Evolutionary conservation across 2,113 vertebrate genomes (phyloP).

Genomic region (Sorex araneus): DNA sequence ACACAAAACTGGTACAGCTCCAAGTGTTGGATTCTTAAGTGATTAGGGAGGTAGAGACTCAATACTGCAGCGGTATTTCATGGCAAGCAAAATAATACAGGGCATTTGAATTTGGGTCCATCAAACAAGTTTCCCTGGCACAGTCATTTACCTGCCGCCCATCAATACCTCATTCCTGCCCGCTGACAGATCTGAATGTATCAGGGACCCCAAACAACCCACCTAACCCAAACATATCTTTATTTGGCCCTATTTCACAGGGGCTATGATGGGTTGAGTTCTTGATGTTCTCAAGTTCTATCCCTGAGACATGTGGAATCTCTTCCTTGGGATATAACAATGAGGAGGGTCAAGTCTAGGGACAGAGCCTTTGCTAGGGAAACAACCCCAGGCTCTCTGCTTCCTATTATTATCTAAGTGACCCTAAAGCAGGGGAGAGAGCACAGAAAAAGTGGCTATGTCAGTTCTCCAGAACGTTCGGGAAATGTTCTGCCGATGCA

Average conservation of each 20-base stretch:
- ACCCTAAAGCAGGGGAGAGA: constrained; percentile 1
- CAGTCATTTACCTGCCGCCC: too few species aligned
- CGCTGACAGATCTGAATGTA: too few species aligned
- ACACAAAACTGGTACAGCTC: too few species aligned
- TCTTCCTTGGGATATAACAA: neutral
- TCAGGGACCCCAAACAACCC: too few species aligned
- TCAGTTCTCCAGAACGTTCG: constrained; percentile 14
- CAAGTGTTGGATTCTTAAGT: too few species aligned
- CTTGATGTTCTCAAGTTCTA: neutral
- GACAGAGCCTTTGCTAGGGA: neutral
- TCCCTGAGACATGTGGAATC: neutral
- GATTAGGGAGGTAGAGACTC: too few species aligned
- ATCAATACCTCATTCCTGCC: too few species aligned
- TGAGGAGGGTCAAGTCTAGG: neutral
- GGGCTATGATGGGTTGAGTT: neutral
- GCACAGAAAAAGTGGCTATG: neutral
- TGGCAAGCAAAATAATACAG: too few species aligned
- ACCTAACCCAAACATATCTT: neutral
- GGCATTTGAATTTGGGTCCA: too few species aligned
- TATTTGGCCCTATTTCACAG: neutral
- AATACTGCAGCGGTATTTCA: too few species aligned
- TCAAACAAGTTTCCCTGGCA: too few species aligned
- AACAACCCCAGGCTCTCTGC: neutral
- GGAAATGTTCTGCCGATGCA: neutral
- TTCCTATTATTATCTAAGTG: neutral